Evolutionary conservation across 2,888 invertebrate genomes (phyloP), one percentile per base, ranked within the genome.

Genomic region (Dicyrtoma fusca): DNA sequence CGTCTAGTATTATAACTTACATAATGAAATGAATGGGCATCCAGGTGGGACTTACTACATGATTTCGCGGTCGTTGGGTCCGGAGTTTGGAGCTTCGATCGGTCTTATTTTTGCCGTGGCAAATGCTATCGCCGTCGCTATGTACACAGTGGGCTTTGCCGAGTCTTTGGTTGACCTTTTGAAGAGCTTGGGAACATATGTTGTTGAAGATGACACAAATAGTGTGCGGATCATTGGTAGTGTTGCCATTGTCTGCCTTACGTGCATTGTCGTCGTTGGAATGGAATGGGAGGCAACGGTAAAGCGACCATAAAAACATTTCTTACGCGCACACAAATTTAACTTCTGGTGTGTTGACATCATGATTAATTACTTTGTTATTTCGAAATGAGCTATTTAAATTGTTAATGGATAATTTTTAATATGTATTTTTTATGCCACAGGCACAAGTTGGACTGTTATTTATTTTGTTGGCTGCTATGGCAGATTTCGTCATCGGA

Each of bases 11-110:
- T n/a, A n/a, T n/a, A n/a, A 34, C 3, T 34, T 34, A 34, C 8
- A 17, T 51, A 51, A 51, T 51, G 11, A 51, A 83, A 83, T 51
- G 51, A 34, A 34, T 51, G 19, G n/a, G 34, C 8, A 34, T 34
- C 11, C 26, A 94, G 97, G 97, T 81, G 98, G 98, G 64, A 97
- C 97, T 0, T 98, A 98, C 84, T 99, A 95, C 85, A 94, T 98
- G 95, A 97, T 98, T 86, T 96, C 95, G 2, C 88, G 97, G 75
- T 95, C 95, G 17, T 85, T 98, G 79, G 98, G 98, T 0, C 97
- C 98, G 0, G 97, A 98, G 86, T 98, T 97, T 82, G 98, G 97
- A 57, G 81, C 76, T 57, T 85, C 87, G 59, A 88, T 88, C 72
- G 88, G 88, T 23, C 80, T 87, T 17, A 86, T 88, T 55, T 88